phyloP scores from a whole-genome alignment of 2,888 invertebrate genomes.

The Eurytoma californica region DNA sequence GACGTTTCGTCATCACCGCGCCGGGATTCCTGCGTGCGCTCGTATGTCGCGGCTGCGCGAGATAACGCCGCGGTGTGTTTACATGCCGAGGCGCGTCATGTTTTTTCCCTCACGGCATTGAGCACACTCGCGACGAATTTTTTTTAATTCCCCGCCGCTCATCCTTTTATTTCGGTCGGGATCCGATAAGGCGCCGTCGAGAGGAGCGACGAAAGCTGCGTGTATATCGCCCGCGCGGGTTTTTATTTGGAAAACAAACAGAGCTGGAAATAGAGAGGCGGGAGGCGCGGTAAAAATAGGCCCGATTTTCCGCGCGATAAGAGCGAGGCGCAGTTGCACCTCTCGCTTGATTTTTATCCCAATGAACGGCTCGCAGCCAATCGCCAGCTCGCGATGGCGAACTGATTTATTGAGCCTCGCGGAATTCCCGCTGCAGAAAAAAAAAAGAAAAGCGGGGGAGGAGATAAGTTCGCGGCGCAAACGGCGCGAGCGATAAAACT shows the following conservation, averaged over 20 bases:
- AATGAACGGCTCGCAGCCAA: background rate
- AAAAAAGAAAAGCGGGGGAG: background rate
- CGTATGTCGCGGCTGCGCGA: background rate
- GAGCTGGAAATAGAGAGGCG: no score
- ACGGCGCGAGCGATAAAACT: conserved; percentile 28
- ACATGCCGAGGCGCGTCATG: conserved; percentile 9
- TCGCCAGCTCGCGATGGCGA: background rate
- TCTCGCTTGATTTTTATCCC: no score
- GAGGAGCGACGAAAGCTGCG: no score
- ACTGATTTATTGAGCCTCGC: conserved; percentile 13
- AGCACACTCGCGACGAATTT: background rate
- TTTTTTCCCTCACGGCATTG: background rate
- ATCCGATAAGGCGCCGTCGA: no score
- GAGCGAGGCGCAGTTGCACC: no score
- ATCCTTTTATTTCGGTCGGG: no score
- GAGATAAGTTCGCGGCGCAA: conserved; percentile 4
- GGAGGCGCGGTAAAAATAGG: no score
- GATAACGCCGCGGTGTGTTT: conserved; percentile 26
- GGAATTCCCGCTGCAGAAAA: background rate
- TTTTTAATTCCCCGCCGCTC: background rate
- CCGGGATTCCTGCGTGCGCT: conserved; percentile 2
- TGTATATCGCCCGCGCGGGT: no score
- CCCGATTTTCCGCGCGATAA: no score
- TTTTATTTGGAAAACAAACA: no score
- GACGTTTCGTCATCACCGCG: conserved; percentile 20